Base-by-base conservation (phyloP, 2,888 invertebrate genomes). In the Cerastoderma edule region DNA sequence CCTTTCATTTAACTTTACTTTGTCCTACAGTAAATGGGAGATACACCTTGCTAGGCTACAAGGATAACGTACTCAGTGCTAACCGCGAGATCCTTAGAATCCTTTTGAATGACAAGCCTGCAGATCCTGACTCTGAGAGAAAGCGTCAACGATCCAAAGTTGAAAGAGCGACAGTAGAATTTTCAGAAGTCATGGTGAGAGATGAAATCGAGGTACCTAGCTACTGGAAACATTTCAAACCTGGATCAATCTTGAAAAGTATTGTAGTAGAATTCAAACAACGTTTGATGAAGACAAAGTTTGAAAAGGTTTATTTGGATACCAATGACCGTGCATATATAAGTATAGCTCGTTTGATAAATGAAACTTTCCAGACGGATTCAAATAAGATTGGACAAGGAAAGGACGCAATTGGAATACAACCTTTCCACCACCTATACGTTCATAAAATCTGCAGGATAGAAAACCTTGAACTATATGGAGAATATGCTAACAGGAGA, bases 371-470 rank as follows among this genome's bases (percentile, higher is more conserved):
- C 27, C 22, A 35, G n/a, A 85, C 80, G 83, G 66, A 80, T 10
- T 0, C 28, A 27, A 10, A 50, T 6, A 16, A 74, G 0, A 80
- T 85, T 30, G 89, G 89, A 0, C 64, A 75, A 16, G 89, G 89
- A 1, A 72, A 65, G 44, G 89, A 89, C 78, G 89, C 88, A 1
- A 33, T 0, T 28, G 72, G 72, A 13, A 64, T 87, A 5, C 71
- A 65, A 10, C 48, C 24, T 24, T 78, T 83, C 35, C 44, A 39
- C 8, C 67, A 53, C 1, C 69, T 86, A 2, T 56, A 70, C 46
- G 80, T 89, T 2, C 67, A 70, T 2, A 83, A 85, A 57, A 78
- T 89, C 33, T 63, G 85, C 32, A 72, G 88, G 48, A 78, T 89
- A 19, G 89, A 89, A 66, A 87, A 88, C 67, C 67, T 79, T 8